Evolutionary conservation across 1,140 invertebrate genomes (phyloP), one percentile per base, ranked within the genome.

Genomic region (Lithobius niger): DNA sequence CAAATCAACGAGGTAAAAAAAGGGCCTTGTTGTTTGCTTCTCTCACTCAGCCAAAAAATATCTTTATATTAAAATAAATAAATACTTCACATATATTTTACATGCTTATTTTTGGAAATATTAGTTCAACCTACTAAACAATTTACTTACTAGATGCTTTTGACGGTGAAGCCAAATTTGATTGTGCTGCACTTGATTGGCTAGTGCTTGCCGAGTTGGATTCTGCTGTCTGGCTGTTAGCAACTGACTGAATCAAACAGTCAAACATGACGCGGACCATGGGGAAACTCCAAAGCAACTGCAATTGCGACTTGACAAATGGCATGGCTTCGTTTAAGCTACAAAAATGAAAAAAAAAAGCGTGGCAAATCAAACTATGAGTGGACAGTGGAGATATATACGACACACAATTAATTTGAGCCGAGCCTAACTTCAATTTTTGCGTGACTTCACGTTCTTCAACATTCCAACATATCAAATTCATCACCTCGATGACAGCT

Each of bases 291-390:
- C 93, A 97, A 16, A 97, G 70, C 56, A 85, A 74, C 52, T 86
- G 82, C 18, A 97, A 70, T 67, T 97, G 92, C 26, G 73, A 66
- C 60, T 90, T 84, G 0, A 94, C 81, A 61, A 82, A 77, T 0
- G 79, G 76, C 68, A 92, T 84, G 42, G 86, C 80, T 54, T 87
- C 86, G 62, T 90, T 85, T 27, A 92, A 76, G n/a, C 81, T 82
- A 4, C 75, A 72, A 52, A 59, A 24, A 43, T n/a, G 25, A 50
- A 15, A 27, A 50, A 50, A 50, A 50, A 50, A 16, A 50, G n/a
- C n/a, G n/a, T n/a, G n/a, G n/a, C n/a, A n/a, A n/a, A n/a, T n/a
- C n/a, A n/a, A n/a, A n/a, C n/a, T n/a, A n/a, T n/a, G n/a, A n/a
- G n/a, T n/a, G n/a, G n/a, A n/a, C n/a, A n/a, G n/a, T n/a, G n/a